A percentile compares a stretch with the other conserved stretches of the same genome.
These are phyloP conservation scores for Melinopterus prodromus DNA, from an alignment of 2,888 invertebrate species.

Conservation along the genomic window DNA sequence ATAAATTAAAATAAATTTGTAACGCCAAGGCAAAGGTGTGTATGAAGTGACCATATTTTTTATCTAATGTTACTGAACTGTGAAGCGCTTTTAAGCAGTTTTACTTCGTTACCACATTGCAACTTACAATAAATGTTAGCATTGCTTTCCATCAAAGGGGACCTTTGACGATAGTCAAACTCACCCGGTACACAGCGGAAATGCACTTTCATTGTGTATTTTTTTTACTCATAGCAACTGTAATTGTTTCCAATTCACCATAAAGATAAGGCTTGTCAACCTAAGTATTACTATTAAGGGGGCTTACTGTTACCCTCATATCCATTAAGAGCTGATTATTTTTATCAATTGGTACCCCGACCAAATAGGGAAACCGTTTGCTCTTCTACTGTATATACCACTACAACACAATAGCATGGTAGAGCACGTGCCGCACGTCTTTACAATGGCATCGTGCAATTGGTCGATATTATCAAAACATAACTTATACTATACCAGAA, in stretches of 20 bases:
- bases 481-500: neutral
- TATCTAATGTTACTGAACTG: no score
- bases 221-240: neutral
- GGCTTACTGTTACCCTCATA: neutral
- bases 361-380: neutral
- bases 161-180: no score
- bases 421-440: neutral
- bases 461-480: neutral
- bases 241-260: neutral
- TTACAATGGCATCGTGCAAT: neutral
- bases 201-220: neutral
- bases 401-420: neutral
- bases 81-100: no score
- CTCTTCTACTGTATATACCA: neutral
- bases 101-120: no score
- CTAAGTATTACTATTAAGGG: neutral
- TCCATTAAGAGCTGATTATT: conserved; percentile 4
- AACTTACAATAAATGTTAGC: no score
- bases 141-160: no score
- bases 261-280: neutral
- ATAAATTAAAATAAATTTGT: no score
- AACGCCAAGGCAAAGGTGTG: no score
- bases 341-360: neutral
- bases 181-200: neutral
- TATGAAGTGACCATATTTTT: no score